These are phyloP conservation scores for Formicarius rufipectus DNA, from an alignment of 2,113 vertebrate genomes.

Conservation along the genomic window DNA sequence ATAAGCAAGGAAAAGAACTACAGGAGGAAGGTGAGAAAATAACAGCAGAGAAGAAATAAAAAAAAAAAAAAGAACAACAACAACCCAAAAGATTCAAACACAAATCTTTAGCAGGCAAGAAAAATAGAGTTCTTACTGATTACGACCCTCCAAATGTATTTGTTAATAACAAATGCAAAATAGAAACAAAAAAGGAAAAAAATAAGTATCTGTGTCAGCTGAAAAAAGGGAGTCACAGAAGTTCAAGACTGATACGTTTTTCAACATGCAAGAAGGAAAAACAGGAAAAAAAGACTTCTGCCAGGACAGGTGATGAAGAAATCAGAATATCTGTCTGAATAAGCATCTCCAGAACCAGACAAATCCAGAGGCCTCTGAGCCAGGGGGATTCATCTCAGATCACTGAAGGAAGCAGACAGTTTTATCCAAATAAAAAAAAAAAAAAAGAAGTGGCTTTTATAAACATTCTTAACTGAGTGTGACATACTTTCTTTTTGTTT, in stretches of 20 bases:
- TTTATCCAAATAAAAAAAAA: constrained; percentile 12
- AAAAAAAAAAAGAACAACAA: too few species aligned
- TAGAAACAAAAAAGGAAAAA: neutral
- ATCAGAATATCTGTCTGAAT: constrained; percentile 21
- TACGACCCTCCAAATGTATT: neutral
- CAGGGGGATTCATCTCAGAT: neutral
- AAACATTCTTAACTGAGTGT: neutral
- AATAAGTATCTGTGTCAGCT: neutral
- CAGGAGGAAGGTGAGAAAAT: neutral
- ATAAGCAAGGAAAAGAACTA: neutral
- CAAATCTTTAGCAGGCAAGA: neutral
- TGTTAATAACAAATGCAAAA: neutral
- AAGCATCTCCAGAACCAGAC: constrained; percentile 39
- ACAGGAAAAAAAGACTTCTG: neutral
- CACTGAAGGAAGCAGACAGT: neutral
- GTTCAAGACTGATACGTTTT: constrained; percentile 21
- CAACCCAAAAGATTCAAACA: neutral
- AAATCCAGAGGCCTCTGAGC: neutral
- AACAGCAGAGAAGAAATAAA: neutral
- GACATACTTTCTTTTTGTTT: neutral
- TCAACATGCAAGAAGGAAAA: constrained; percentile 19
- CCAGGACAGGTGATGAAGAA: constrained; percentile 52
- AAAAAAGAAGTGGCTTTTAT: neutral
- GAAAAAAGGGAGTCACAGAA: neutral
- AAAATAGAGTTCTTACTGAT: neutral